Evolutionary conservation across 1,140 invertebrate species (phyloP).

Genomic region (Mya arenaria): DNA sequence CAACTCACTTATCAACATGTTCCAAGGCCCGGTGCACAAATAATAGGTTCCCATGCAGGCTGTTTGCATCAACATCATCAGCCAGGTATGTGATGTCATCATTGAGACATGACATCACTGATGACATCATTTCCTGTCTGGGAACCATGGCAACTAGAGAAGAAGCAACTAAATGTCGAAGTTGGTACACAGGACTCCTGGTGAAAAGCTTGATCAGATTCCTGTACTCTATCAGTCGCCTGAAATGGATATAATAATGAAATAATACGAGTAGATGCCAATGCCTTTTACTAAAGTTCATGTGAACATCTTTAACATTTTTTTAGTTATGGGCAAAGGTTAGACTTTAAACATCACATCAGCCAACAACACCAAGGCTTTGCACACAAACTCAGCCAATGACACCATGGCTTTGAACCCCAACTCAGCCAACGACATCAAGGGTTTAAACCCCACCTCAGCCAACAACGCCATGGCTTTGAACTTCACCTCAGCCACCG

Average conservation of each 20-base stretch:
- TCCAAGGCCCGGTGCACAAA: constrained; percentile 58
- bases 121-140: constrained; percentile 47
- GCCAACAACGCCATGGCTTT: no score
- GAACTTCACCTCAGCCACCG: no score
- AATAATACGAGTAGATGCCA: background rate
- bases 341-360: no score
- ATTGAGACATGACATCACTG: constrained; percentile 35
- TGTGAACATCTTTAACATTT: no score
- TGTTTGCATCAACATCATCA: constrained; percentile 16
- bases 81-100: constrained; percentile 22
- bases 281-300: background rate
- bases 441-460: no score
- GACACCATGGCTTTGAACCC: no score
- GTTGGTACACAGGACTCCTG: constrained; percentile 70
- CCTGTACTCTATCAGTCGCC: constrained; percentile 48
- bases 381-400: no score
- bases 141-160: constrained; percentile 68
- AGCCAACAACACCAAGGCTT: no score
- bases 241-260: constrained; percentile 21
- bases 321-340: no score
- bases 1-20: constrained; percentile 53
- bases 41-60: constrained; percentile 56
- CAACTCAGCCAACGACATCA: no score
- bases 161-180: constrained; percentile 72
- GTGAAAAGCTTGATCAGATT: constrained; percentile 50